Conservation (phyloP, 2,888 invertebrate species). For the Pantelozetes paolii region DNA sequence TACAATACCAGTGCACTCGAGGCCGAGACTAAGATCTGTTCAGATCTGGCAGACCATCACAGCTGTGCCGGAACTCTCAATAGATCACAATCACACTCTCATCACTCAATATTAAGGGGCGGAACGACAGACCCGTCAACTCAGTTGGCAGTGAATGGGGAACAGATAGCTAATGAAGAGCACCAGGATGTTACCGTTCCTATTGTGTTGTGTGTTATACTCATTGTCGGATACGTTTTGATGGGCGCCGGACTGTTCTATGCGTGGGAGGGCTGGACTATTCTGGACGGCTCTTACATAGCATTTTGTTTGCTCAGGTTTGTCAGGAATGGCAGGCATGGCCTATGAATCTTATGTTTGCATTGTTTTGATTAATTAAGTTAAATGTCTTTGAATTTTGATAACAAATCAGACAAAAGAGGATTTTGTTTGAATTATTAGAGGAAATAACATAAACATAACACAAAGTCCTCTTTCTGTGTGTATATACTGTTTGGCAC, state of each 20-base stretch:
- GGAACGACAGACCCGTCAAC: not conserved
- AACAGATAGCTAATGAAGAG: not conserved
- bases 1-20: constrained; percentile 30
- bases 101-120: constrained; percentile 2
- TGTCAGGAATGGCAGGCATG: not conserved
- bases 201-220: constrained; percentile 77
- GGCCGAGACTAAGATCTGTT: constrained; percentile 37
- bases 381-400: constrained; percentile 15
- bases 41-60: constrained; percentile 32
- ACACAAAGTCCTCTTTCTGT: not conserved
- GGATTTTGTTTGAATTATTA: not conserved
- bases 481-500: not conserved
- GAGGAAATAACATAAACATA: constrained; percentile 21
- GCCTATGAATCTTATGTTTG: not conserved
- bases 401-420: constrained; percentile 9
- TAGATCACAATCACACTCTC: constrained; percentile 11
- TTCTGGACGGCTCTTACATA: constrained; percentile 86
- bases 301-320: constrained; percentile 76
- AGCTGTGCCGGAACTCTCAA: constrained; percentile 12
- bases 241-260: constrained; percentile 86
- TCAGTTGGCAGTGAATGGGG: not conserved
- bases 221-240: constrained; percentile 79
- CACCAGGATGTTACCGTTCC: constrained; percentile 70
- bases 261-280: constrained; percentile 86
- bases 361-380: constrained; percentile 17